Conservation (phyloP, 1,140 invertebrate genomes). For the Drosophila santomea region DNA sequence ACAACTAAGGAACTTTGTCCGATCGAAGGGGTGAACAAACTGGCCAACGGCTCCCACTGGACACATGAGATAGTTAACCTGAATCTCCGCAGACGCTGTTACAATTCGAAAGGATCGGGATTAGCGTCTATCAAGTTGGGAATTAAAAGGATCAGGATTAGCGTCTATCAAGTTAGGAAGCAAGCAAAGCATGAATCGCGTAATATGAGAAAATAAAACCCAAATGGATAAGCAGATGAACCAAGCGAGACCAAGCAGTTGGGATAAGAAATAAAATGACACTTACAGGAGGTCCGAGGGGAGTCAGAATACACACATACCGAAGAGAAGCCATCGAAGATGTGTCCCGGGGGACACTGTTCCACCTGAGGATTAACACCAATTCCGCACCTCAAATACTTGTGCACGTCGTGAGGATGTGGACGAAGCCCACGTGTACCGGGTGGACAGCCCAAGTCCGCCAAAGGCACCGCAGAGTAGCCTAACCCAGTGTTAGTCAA, state of each 20-base stretch:
- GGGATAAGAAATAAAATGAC: background rate
- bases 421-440: slow-evolving; percentile 85
- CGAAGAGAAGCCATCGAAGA: slow-evolving; percentile 87
- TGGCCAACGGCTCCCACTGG: slow-evolving; percentile 85
- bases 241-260: slow-evolving; percentile 31
- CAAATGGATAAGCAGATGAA: slow-evolving; percentile 59
- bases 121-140: background rate
- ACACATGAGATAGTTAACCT: slow-evolving; percentile 45
- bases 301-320: slow-evolving; percentile 88
- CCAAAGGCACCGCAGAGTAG: background rate
- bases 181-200: slow-evolving; percentile 40
- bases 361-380: slow-evolving; percentile 86
- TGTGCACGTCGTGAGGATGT: slow-evolving; percentile 87
- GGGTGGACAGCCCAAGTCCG: slow-evolving; percentile 43
- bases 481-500: slow-evolving; percentile 56
- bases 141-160: slow-evolving; percentile 5
- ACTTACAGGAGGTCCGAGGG: slow-evolving; percentile 69
- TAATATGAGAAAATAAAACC: slow-evolving; percentile 18
- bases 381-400: slow-evolving; percentile 88
- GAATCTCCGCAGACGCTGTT: slow-evolving; percentile 55
- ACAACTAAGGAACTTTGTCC: slow-evolving; percentile 88
- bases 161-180: background rate
- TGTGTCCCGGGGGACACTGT: slow-evolving; percentile 87
- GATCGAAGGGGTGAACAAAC: slow-evolving; percentile 87
- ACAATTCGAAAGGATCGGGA: slow-evolving; percentile 1